These are phyloP conservation scores for Halcyon smyrnensis DNA, from an alignment of 2,797 vertebrate genomes.

Conservation along the genomic window DNA sequence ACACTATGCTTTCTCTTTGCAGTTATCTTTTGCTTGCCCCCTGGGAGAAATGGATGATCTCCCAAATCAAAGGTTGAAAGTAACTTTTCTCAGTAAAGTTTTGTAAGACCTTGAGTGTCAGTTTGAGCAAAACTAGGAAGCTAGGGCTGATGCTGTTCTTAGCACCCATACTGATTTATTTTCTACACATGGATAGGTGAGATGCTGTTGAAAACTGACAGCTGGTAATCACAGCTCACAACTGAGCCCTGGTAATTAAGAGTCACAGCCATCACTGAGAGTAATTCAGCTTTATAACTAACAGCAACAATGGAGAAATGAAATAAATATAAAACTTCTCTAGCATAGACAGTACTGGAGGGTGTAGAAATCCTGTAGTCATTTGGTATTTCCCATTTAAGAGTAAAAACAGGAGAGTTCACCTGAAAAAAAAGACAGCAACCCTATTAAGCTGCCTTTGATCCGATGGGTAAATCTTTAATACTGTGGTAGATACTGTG, in stretches of 20 bases:
- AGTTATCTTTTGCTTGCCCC: neutral
- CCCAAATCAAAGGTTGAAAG: neutral
- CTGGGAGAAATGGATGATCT: neutral
- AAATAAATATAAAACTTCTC: conserved; percentile 26
- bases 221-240: conserved; percentile 47
- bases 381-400: neutral
- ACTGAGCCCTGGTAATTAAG: conserved; percentile 30
- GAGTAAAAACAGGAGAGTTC: neutral
- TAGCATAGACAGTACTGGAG: neutral
- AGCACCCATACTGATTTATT: conserved; percentile 11
- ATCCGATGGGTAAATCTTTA: neutral
- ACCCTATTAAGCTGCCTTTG: neutral
- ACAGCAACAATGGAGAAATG: neutral
- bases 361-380: neutral
- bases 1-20: neutral
- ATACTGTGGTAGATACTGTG: neutral
- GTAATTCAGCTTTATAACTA: conserved; percentile 15
- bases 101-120: neutral
- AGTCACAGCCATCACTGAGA: neutral
- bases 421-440: neutral
- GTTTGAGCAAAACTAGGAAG: neutral
- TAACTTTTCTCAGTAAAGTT: neutral
- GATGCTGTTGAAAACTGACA: conserved; percentile 46
- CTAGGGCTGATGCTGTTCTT: neutral
- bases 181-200: conserved; percentile 36